Conservation (phyloP, 2,113 vertebrate species). For the Theristicus caerulescens region DNA sequence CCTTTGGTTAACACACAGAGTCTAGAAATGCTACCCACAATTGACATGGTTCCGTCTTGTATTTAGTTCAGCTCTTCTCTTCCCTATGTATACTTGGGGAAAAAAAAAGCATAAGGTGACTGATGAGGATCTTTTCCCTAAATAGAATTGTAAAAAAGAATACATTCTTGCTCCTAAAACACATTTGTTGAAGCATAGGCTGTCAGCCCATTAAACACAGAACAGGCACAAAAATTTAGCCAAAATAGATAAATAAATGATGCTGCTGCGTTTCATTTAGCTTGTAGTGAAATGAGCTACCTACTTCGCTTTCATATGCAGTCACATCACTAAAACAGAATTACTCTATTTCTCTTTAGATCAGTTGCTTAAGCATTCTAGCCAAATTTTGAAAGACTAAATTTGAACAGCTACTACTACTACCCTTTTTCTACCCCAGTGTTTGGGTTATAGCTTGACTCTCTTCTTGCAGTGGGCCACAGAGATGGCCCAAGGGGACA, state of each 20-base stretch:
- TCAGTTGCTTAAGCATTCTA: neutral
- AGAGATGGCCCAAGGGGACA: neutral
- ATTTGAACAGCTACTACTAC: neutral
- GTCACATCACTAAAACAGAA: neutral
- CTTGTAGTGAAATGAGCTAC: neutral
- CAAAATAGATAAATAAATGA: neutral
- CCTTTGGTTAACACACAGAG: neutral
- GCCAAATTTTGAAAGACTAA: neutral
- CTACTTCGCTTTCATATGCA: neutral
- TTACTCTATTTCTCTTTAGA: neutral
- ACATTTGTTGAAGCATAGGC: neutral
- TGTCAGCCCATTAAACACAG: neutral
- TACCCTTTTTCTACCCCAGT: neutral
- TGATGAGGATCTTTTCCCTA: neutral
- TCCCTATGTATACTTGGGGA: neutral
- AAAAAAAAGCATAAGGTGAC: neutral
- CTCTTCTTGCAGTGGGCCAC: neutral
- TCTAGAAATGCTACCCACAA: neutral
- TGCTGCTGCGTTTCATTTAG: neutral
- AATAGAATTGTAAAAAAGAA: neutral
- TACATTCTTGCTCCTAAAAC: neutral
- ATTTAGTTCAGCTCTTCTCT: neutral
- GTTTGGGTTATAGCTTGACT: neutral
- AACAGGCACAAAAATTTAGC: neutral
- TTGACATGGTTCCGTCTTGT: neutral